Evolutionary conservation across 1,140 invertebrate genomes (phyloP).

Genomic region (Euwallacea fornicatus): DNA sequence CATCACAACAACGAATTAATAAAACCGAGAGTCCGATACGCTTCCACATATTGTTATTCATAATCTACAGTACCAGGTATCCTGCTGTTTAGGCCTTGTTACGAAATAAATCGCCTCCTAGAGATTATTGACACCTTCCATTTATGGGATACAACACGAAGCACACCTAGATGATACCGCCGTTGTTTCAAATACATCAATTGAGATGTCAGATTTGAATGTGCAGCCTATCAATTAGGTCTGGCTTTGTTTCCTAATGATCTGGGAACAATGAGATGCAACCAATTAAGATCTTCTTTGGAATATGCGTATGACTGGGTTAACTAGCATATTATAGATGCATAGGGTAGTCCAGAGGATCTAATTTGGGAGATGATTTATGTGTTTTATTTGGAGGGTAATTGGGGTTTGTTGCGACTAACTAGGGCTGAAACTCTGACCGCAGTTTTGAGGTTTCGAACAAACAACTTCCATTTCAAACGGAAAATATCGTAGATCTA

Average conservation of each 20-base stretch:
- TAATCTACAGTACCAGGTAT: conserved; percentile 4
- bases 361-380: no score
- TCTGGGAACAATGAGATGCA: conserved; percentile 22
- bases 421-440: no score
- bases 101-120: conserved; percentile 24
- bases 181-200: conserved; percentile 22
- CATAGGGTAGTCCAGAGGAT: no score
- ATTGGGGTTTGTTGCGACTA: neutral
- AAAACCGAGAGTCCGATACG: neutral
- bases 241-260: conserved; percentile 23
- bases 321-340: no score
- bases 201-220: conserved; percentile 31
- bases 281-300: no score
- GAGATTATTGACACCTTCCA: conserved; percentile 33
- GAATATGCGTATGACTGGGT: no score
- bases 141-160: conserved; percentile 28
- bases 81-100: conserved; percentile 8
- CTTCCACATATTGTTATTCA: conserved; percentile 6
- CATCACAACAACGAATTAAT: neutral
- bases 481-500: no score
- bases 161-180: conserved; percentile 23
- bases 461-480: no score
- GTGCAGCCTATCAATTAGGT: conserved; percentile 26
- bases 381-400: neutral
- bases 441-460: no score